Evolutionary conservation across 2,797 vertebrate genomes (phyloP).

Genomic region (Diplodus sargus): DNA sequence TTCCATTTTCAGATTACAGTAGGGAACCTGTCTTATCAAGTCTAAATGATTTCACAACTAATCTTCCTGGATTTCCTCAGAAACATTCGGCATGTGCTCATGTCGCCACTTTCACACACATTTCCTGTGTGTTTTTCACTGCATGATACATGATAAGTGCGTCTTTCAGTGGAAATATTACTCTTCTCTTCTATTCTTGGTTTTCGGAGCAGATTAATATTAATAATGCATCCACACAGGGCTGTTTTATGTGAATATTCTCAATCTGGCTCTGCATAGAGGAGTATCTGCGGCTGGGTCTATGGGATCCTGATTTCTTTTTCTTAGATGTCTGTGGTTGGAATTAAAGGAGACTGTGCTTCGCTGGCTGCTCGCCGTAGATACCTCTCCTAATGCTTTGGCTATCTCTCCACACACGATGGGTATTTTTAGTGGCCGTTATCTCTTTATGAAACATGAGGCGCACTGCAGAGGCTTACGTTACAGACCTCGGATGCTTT

Average conservation of each 20-base stretch:
- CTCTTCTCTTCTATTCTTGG: slow-evolving; percentile 13
- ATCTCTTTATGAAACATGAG: slow-evolving; percentile 78
- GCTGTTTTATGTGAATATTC: slow-evolving; percentile 34
- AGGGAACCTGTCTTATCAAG: slow-evolving; percentile 9
- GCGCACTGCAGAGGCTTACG: slow-evolving; percentile 66
- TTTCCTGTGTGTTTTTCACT: background rate
- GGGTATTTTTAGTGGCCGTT: slow-evolving; percentile 74
- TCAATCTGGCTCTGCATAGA: slow-evolving; percentile 27
- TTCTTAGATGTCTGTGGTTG: slow-evolving; percentile 45
- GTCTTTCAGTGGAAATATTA: background rate
- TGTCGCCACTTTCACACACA: background rate
- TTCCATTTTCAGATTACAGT: slow-evolving; percentile 20
- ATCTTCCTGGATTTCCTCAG: background rate
- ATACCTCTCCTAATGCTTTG: slow-evolving; percentile 65
- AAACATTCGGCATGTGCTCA: background rate
- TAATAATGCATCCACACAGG: slow-evolving; percentile 23
- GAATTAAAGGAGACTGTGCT: slow-evolving; percentile 62
- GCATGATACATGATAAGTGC: background rate
- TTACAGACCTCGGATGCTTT: slow-evolving; percentile 66
- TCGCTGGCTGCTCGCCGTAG: slow-evolving; percentile 59
- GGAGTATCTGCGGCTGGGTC: slow-evolving; percentile 24
- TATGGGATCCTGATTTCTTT: slow-evolving; percentile 21
- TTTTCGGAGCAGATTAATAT: slow-evolving; percentile 30
- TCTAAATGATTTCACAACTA: slow-evolving; percentile 7
- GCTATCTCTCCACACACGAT: slow-evolving; percentile 64